Evolutionary conservation across 2,888 invertebrate species (phyloP).

Genomic region (Sarcophaga caerulescens): DNA sequence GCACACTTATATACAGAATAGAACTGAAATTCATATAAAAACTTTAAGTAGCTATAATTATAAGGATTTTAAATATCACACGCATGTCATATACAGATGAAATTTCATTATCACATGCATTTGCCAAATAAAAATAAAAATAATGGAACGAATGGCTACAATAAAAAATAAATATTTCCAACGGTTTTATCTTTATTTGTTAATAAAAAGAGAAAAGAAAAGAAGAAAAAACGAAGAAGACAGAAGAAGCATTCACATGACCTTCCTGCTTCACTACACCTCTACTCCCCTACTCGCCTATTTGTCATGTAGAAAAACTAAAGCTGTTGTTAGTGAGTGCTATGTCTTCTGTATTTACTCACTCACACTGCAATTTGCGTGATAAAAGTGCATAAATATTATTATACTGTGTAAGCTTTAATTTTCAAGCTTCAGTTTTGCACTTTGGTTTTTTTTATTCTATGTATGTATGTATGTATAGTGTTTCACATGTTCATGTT

Average conservation of each 20-base stretch:
- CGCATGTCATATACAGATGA: neutral
- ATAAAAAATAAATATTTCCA: too few species aligned
- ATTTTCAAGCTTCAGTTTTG: neutral
- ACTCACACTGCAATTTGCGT: constrained; percentile 38
- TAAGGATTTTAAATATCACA: constrained; percentile 10
- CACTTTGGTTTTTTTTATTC: neutral
- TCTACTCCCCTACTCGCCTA: too few species aligned
- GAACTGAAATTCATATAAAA: constrained; percentile 1
- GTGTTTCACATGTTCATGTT: neutral
- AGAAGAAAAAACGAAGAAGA: too few species aligned
- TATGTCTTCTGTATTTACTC: constrained; percentile 18
- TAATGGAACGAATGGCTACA: neutral
- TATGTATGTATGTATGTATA: too few species aligned
- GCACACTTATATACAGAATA: neutral
- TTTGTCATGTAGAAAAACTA: too few species aligned
- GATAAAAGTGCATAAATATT: constrained; percentile 48
- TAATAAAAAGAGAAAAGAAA: too few species aligned
- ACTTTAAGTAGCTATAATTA: constrained; percentile 25
- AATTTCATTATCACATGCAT: neutral
- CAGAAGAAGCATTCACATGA: too few species aligned
- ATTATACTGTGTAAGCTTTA: constrained; percentile 15
- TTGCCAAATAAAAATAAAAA: neutral
- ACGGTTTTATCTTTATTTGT: too few species aligned
- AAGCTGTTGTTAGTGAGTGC: too few species aligned
- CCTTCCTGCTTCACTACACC: too few species aligned